A percentile compares a stretch with the other conserved stretches of the same genome.
These are phyloP conservation scores for Sturnus vulgaris DNA, from an alignment of 2,113 vertebrate species.

Conservation along the genomic window DNA sequence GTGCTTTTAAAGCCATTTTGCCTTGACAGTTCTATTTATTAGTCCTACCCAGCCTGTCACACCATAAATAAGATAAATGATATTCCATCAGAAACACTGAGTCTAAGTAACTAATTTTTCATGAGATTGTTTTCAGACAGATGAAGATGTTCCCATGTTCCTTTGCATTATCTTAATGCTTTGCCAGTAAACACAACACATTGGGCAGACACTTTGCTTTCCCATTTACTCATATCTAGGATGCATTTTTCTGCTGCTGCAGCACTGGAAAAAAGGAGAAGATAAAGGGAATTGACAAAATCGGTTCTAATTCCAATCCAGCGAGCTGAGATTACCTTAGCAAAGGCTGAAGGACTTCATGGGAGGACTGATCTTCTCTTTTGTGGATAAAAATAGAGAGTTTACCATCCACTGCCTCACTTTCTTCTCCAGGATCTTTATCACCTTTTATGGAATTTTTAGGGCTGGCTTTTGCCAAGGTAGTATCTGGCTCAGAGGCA, in stretches of 20 bases:
- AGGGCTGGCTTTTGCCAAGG: slow-evolving; percentile 85
- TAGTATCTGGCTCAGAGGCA: slow-evolving; percentile 89
- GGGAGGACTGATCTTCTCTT: slow-evolving; percentile 95
- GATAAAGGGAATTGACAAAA: neutral
- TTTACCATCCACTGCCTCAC: slow-evolving; percentile 95
- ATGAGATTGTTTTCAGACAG: neutral
- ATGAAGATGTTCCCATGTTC: neutral
- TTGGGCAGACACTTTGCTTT: neutral
- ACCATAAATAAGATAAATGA: neutral
- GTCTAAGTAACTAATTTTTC: neutral
- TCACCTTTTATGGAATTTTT: slow-evolving; percentile 91
- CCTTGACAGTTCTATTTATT: neutral
- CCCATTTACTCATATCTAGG: neutral
- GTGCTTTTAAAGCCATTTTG: neutral
- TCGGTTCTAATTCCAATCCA: neutral
- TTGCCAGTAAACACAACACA: neutral
- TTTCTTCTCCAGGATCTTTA: slow-evolving; percentile 91
- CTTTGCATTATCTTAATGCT: neutral
- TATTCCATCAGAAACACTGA: neutral
- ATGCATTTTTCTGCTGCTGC: neutral
- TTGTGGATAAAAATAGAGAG: slow-evolving; percentile 98
- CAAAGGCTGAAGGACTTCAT: slow-evolving; percentile 95
- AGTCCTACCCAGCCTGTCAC: neutral
- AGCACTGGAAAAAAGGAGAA: neutral
- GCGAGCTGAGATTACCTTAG: slow-evolving; percentile 79